A percentile compares a stretch with the other conserved stretches of the same genome.
These are phyloP conservation scores for Tetranychus truncatus DNA, from an alignment of 2,888 invertebrate species.

Conservation along the genomic window DNA sequence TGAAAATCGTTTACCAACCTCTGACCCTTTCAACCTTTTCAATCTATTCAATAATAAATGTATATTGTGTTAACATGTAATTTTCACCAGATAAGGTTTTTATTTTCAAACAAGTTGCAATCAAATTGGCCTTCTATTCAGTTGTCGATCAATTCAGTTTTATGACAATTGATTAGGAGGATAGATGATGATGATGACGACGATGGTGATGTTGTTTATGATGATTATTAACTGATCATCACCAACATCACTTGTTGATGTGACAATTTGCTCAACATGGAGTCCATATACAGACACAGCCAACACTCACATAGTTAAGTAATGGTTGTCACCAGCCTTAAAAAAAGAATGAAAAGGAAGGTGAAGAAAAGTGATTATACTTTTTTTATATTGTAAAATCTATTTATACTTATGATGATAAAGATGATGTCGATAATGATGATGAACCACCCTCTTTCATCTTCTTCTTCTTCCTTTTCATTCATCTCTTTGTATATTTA, in stretches of 20 bases:
- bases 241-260: too few species aligned
- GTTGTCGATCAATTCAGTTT: not conserved
- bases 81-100: not conserved
- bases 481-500: not conserved
- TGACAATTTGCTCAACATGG: too few species aligned
- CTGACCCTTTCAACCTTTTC: not conserved
- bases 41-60: too few species aligned
- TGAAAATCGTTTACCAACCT: not conserved
- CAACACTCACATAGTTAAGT: not conserved
- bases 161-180: not conserved
- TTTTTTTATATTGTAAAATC: not conserved
- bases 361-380: not conserved
- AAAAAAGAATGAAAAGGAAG: not conserved
- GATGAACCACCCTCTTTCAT: not conserved
- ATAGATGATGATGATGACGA: too few species aligned
- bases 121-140: not conserved
- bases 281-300: too few species aligned
- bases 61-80: not conserved
- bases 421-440: not conserved
- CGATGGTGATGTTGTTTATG: not conserved
- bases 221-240: not conserved
- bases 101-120: not conserved
- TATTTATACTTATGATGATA: not conserved
- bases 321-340: not conserved
- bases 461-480: not conserved